A percentile compares a stretch with the other conserved stretches of the same genome.
Evolutionary conservation across 2,113 vertebrate species (phyloP).

Genomic region (Hemibates koningsi): DNA sequence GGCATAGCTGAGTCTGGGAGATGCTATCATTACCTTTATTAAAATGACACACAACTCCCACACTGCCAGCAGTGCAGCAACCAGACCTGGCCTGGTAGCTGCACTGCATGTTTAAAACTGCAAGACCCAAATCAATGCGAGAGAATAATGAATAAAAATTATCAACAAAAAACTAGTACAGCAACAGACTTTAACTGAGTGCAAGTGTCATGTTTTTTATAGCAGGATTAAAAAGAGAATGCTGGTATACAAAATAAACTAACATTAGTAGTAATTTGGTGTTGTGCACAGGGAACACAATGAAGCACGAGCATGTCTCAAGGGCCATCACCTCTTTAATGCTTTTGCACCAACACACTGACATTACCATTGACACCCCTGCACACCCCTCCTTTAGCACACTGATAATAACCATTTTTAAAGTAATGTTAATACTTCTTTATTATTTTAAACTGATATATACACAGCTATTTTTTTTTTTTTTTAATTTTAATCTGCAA

Average conservation of each 20-base stretch:
- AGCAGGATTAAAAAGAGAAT: background rate
- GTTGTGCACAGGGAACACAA: background rate
- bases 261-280: background rate
- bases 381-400: background rate
- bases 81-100: background rate
- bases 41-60: conserved; percentile 64
- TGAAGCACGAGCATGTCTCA: background rate
- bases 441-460: background rate
- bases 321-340: background rate
- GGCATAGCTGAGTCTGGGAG: conserved; percentile 60
- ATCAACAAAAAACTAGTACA: background rate
- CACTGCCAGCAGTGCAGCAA: conserved; percentile 20
- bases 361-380: background rate
- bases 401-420: background rate
- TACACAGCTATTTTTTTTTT: background rate
- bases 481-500: background rate
- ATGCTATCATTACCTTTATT: conserved; percentile 68
- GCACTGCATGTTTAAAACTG: conserved; percentile 30
- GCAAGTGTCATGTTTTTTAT: background rate
- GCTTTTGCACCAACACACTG: background rate
- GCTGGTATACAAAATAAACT: background rate
- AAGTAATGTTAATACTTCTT: background rate
- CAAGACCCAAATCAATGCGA: conserved; percentile 3
- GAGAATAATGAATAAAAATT: background rate
- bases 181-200: background rate